Percentiles rank a stretch among this genome's conserved stretches.
Conservation (phyloP, 2,888 invertebrate species). For the Allolobophora icterica region DNA sequence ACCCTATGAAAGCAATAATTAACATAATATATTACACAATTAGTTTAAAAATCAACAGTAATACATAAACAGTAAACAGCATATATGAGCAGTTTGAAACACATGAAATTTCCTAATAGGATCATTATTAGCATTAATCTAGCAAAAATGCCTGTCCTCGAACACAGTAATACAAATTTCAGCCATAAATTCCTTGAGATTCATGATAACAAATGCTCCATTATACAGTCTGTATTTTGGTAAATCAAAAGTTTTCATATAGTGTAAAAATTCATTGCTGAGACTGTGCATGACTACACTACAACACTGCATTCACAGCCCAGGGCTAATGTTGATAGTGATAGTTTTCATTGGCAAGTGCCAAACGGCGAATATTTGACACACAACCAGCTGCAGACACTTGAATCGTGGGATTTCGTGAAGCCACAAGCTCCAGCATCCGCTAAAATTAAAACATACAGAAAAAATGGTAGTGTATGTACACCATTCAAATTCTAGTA, state of each 20-base stretch:
- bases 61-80: not conserved
- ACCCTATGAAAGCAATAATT: not conserved
- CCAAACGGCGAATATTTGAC: slow-evolving; percentile 82
- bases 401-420: slow-evolving; percentile 84
- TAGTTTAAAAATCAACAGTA: not conserved
- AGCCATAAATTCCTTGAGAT: too few species aligned
- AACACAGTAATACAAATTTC: too few species aligned
- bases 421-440: slow-evolving; percentile 83
- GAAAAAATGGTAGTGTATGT: not conserved
- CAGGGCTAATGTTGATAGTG: not conserved
- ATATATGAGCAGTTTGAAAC: not conserved
- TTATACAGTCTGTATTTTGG: too few species aligned
- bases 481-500: not conserved
- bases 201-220: too few species aligned
- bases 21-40: too few species aligned
- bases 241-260: too few species aligned
- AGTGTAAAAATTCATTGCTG: not conserved
- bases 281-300: not conserved
- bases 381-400: slow-evolving; percentile 92
- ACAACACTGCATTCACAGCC: not conserved
- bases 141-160: not conserved
- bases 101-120: not conserved
- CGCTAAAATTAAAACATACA: slow-evolving; percentile 71
- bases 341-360: slow-evolving; percentile 64
- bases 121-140: not conserved